A percentile compares a stretch with the other conserved stretches of the same genome.
phyloP scores from a whole-genome alignment of 2,888 invertebrate genomes.

The Belgica antarctica region DNA sequence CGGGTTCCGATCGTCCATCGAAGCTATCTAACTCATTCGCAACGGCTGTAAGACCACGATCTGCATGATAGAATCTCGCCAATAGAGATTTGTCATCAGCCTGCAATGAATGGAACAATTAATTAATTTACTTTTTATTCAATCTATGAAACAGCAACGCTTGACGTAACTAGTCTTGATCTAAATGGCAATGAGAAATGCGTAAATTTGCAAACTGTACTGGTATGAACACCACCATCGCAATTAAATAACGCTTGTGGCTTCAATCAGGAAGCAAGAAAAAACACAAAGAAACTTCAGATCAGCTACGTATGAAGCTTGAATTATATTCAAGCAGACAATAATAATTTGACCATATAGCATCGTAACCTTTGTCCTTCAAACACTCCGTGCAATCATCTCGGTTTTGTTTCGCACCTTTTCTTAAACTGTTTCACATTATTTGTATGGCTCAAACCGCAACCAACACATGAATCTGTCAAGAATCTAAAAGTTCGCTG shows the following conservation, averaged over 20 bases:
- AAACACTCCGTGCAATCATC: neutral
- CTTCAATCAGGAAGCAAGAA: neutral
- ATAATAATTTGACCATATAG: no score
- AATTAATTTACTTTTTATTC: neutral
- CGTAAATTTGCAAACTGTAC: neutral
- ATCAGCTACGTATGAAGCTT: no score
- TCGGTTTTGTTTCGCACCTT: neutral
- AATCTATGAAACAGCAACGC: neutral
- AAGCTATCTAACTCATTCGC: slow-evolving; percentile 97
- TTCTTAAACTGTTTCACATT: neutral
- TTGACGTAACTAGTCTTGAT: no score
- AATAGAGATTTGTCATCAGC: slow-evolving; percentile 89
- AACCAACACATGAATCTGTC: no score
- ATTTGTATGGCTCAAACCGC: no score
- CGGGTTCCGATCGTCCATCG: slow-evolving; percentile 98
- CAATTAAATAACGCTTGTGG: no score
- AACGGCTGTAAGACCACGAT: slow-evolving; percentile 91
- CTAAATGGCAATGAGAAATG: neutral
- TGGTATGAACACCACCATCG: no score
- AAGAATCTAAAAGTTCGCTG: neutral
- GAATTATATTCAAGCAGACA: no score
- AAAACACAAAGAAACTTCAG: no score
- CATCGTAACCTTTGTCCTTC: no score
- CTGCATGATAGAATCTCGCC: slow-evolving; percentile 97
- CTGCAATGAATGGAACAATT: slow-evolving; percentile 54